Evolutionary conservation across 92 coral and sea anemone genomes (phyloP), one percentile per base, ranked within the genome.

Genomic region (Phenganax marumi): DNA sequence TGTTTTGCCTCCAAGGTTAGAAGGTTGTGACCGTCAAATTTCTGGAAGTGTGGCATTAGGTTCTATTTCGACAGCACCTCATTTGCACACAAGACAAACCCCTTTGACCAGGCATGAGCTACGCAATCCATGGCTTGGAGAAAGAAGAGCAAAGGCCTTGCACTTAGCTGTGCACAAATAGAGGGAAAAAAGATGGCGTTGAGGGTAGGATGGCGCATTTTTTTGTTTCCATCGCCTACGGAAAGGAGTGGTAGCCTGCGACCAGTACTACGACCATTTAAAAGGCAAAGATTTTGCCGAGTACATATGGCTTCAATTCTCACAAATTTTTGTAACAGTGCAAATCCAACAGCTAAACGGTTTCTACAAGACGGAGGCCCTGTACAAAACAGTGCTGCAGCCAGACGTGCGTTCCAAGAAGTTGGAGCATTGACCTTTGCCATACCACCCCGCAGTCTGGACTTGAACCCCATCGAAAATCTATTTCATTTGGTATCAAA

Each of bases 381-480:
- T 18, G 17, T 74, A 18, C 82, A 84, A 74, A 84, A 73, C 23
- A 58, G 87, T 49, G 75, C 43, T 24, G 80, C 50, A 33, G 65
- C 80, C 4, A 84, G 64, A 46, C 76, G 26, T 19, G 71, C 89
- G 19, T 68, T 86, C 52, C 21, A 48, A 50, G 70, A 53, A 51
- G 75, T 68, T n/a, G 83, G 80, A 19, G 81, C 73, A 39, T 26
- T 48, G 48, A 68, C 53, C 17, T 54, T 86, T 53, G 46, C 61
- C 22, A 66, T 82, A 43, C 89, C 89, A 50, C 82, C 80, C n/a
- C 86, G 83, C 12, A 68, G 70, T 39, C 86, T 80, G 25, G 85
- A 81, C 56, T 50, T 81, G 17, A 81, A 81, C 52, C 85, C 85
- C 22, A 81, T 81, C 11, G 85, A 81, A 68, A 81, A 81, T 69